phyloP scores from a whole-genome alignment of 2,797 vertebrate species.

The Coendou prehensilis region DNA sequence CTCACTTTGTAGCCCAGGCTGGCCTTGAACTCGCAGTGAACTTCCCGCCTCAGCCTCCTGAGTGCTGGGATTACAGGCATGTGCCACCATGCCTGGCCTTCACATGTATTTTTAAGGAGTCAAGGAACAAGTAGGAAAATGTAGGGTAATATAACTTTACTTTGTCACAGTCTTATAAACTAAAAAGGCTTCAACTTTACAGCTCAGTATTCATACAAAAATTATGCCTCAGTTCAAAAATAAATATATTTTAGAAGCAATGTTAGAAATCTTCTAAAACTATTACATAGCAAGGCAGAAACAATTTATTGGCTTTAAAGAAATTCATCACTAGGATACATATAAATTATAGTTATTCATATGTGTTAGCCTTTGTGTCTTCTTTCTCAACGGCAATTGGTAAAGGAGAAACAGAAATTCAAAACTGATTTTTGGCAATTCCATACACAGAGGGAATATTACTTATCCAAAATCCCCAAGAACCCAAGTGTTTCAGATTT shows the following conservation, averaged over 20 bases:
- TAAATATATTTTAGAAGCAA: background rate
- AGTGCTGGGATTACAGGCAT: no score
- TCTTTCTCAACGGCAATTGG: background rate
- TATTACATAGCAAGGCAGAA: background rate
- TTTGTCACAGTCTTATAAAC: background rate
- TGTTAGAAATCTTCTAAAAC: constrained; percentile 14
- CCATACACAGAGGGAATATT: background rate
- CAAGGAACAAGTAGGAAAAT: background rate
- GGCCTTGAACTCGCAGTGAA: no score
- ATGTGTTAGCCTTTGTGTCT: background rate
- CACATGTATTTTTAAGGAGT: background rate
- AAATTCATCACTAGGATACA: background rate
- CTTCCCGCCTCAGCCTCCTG: no score
- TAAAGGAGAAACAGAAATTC: constrained; percentile 15
- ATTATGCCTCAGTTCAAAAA: background rate
- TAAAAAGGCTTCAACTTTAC: background rate
- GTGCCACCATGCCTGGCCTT: no score
- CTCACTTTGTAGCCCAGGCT: no score
- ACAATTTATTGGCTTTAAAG: background rate
- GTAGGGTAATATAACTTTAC: background rate
- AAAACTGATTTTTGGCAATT: background rate
- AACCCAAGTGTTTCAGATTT: background rate
- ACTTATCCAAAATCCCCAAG: background rate
- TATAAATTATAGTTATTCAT: background rate
- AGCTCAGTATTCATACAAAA: background rate